Base-by-base conservation (phyloP, 2,797 vertebrate genomes). In the Lepilemur septentrionalis region DNA sequence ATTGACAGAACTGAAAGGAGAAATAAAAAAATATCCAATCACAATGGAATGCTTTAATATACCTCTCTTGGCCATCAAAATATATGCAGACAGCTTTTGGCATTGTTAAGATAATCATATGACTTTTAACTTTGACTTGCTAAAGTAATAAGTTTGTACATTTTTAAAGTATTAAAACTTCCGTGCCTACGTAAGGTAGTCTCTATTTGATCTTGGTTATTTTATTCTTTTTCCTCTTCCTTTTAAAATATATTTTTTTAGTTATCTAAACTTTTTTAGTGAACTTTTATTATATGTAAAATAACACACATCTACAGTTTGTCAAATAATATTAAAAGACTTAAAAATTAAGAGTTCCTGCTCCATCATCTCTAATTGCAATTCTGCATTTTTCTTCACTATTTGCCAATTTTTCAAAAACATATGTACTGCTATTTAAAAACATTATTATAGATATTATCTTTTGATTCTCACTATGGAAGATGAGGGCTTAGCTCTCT, bases 271-370 rank as follows among this genome's bases (percentile, higher is more conserved):
- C 1, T 65, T 72, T 79, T 69, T 38, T 35, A 69, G 32, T 65
- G 63, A 65, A 65, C 32, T 65, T 89, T 90, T 84, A 69, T 91
- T 76, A 88, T 23, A 70, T 93, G 4, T 20, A 92, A n/a, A 78
- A 12, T 83, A 69, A 25, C 84, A 84, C 25, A 15, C n/a, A 4
- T 55, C 57, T 82, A 4, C 5, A 84, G 17, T 93, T 91, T 89
- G 10, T 59, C 32, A 91, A 93, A 78, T 91, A 79, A 70, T 94
- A 78, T 70, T 89, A 67, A 69, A 94, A 69, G 15, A 69, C 35
- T 78, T 89, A 72, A 81, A 67, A 50, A 52, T 85, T 73, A 85
- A n/a, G 20, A 55, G 1, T 65, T 65, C 52, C 15, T 88, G 5
- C 17, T 70, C 43, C 7, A 28, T 91, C 30, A 25, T 92, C 57